Evolutionary conservation across 30 jellyfish, hydroid and myxozoan species (phyloP), one percentile per base, ranked within the genome.

Genomic region (Rhopilema esculentum): DNA sequence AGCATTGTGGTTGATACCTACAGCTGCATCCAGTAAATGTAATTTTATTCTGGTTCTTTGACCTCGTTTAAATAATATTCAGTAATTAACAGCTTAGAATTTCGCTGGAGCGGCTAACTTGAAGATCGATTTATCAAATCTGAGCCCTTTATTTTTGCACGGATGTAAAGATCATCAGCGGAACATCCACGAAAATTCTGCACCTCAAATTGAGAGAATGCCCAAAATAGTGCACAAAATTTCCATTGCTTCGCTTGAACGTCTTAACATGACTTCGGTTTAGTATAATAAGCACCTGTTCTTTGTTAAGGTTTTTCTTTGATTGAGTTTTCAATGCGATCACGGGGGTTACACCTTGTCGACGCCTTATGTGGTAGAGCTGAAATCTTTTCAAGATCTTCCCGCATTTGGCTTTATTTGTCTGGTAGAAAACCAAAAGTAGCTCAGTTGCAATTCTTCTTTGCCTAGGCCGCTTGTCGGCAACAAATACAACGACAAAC

Each of bases 1-100:
- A 31, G 72, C 24, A n/a, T 66, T 80, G 90, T 68, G 90, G 90
- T 80, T 49, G 49, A 66, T 27, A 19, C 50, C 81, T 80, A 57
- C 90, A 80, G 74, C 81, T 80, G 90, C 90, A 80, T 32, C 8
- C 49, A 15, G 65, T 27, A 80, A 40, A 80, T 66, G 68, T 80
- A 65, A 32, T 62, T 52, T 65, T 30, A 65, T 80, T 15, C 27
- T 51, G 74, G 51, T 27, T 67, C 53, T 24, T 32, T 80, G 90
- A 80, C 90, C 90, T 66, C 53, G 90, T 80, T 17, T 65, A 8
- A 26, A 40, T 69, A 80, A 29, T 57, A 52, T 31, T 67, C 73
- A 52, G 67, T 51, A 64, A 48, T 31, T 66, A 30, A 6, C 49
- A 31, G 70, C 57, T 40, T 40, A 40, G 57, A 40, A 40, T 2